These are phyloP conservation scores for Drosophila suzukii DNA, from an alignment of 1,140 invertebrate species.

Conservation along the genomic window DNA sequence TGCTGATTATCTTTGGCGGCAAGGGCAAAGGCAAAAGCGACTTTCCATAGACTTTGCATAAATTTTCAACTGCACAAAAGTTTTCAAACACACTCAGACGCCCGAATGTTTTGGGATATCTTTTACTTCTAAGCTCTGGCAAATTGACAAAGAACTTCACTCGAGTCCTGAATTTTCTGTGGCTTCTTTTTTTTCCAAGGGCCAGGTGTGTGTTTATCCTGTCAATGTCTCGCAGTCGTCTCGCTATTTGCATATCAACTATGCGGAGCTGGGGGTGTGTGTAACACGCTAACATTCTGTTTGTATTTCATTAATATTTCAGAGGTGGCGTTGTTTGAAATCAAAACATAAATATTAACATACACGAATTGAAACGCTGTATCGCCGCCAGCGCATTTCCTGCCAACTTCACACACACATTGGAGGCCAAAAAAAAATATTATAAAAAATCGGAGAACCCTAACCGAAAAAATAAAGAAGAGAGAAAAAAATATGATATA, in stretches of 20 bases:
- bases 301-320: constrained; percentile 83
- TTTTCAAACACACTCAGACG: constrained; percentile 31
- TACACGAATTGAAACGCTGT: constrained; percentile 82
- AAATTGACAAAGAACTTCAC: constrained; percentile 79
- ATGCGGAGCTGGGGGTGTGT: constrained; percentile 43
- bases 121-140: constrained; percentile 79
- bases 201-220: constrained; percentile 34
- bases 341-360: constrained; percentile 84
- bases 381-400: constrained; percentile 74
- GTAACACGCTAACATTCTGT: constrained; percentile 76
- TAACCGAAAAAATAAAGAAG: constrained; percentile 27
- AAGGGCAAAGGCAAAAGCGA: constrained; percentile 44
- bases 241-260: constrained; percentile 78
- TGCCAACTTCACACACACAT: constrained; percentile 32
- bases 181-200: constrained; percentile 48
- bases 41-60: constrained; percentile 81
- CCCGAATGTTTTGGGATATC: constrained; percentile 51
- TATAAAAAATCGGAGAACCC: constrained; percentile 2
- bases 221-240: constrained; percentile 61
- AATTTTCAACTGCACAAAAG: constrained; percentile 49
- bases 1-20: constrained; percentile 76
- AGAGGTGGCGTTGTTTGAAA: constrained; percentile 83
- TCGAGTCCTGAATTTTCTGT: constrained; percentile 60
- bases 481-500: constrained; percentile 70
- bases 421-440: constrained; percentile 9